Evolutionary conservation across 2,797 vertebrate species (phyloP).

Genomic region (Cuniculus paca): DNA sequence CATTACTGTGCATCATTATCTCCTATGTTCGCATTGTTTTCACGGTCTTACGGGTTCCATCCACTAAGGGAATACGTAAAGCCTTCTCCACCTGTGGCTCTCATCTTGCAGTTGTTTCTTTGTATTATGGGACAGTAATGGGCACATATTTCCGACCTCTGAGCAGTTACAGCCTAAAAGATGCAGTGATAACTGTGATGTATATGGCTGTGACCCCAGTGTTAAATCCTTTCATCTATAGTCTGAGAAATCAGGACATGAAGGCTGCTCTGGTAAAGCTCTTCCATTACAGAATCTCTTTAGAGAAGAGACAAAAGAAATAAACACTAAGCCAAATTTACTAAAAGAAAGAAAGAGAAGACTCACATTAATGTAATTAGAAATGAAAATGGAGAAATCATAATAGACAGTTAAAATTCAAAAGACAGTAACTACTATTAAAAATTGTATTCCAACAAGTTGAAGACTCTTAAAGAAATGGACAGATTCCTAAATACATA

Average conservation of each 20-base stretch:
- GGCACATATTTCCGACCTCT: conserved; percentile 81
- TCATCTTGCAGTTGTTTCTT: conserved; percentile 78
- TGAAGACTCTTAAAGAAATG: not conserved
- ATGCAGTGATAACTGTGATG: conserved; percentile 80
- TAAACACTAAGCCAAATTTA: not conserved
- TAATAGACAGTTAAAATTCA: not conserved
- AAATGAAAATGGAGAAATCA: not conserved
- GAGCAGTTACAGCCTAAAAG: conserved; percentile 67
- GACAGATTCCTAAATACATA: not conserved
- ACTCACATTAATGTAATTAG: not conserved
- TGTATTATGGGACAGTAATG: conserved; percentile 85
- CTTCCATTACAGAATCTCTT: not conserved
- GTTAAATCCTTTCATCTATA: conserved; percentile 84
- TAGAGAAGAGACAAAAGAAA: not conserved
- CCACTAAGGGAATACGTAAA: conserved; percentile 51
- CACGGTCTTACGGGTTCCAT: conserved; percentile 54
- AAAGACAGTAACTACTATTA: not conserved
- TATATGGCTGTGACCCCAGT: conserved; percentile 77
- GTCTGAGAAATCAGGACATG: conserved; percentile 79
- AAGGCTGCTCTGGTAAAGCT: conserved; percentile 70
- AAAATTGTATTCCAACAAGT: not conserved
- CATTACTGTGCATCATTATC: conserved; percentile 60
- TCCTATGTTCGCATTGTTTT: conserved; percentile 71
- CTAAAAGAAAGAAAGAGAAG: not conserved
- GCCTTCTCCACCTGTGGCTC: conserved; percentile 80